A percentile compares a stretch with the other conserved stretches of the same genome.
phyloP scores from a whole-genome alignment of 2,888 invertebrate species.

The Gasteruption jaculator region DNA sequence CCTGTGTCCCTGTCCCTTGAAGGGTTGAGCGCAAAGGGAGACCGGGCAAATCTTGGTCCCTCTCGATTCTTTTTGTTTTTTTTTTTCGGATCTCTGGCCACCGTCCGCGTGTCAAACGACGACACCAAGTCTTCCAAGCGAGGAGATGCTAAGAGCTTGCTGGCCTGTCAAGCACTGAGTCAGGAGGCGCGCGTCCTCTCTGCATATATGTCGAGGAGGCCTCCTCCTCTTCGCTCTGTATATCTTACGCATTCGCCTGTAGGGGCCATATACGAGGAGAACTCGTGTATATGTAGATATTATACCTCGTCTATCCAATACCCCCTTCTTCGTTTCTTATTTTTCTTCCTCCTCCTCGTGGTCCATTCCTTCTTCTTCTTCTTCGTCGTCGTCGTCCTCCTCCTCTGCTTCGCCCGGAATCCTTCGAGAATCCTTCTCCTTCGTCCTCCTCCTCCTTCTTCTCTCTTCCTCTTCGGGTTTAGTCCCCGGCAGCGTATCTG shows the following conservation, averaged over 20 bases:
- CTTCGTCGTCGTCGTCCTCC: constrained; percentile 13
- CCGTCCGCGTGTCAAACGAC: not conserved
- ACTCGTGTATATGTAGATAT: not conserved
- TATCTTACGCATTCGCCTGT: constrained; percentile 30
- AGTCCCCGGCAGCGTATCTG: too few species aligned
- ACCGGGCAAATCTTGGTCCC: too few species aligned
- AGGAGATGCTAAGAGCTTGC: constrained; percentile 48
- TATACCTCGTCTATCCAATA: too few species aligned
- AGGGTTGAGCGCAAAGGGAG: too few species aligned
- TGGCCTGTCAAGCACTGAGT: constrained; percentile 50
- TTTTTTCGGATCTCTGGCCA: too few species aligned
- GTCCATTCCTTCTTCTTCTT: constrained; percentile 2
- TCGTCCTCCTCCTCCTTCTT: constrained; percentile 13
- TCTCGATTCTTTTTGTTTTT: too few species aligned
- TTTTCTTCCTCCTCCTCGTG: constrained; percentile 5
- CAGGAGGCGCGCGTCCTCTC: constrained; percentile 48
- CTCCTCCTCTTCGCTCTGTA: constrained; percentile 33
- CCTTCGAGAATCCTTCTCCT: constrained; percentile 15
- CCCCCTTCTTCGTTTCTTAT: constrained; percentile 12
- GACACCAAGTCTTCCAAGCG: too few species aligned
- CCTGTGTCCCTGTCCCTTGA: too few species aligned
- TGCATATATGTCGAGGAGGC: constrained; percentile 48
- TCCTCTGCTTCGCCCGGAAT: not conserved
- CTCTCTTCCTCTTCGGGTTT: constrained; percentile 15
- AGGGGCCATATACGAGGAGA: constrained; percentile 8